These are phyloP conservation scores for Cyclura pinguis DNA, from an alignment of 2,797 vertebrate genomes.

Conservation along the genomic window DNA sequence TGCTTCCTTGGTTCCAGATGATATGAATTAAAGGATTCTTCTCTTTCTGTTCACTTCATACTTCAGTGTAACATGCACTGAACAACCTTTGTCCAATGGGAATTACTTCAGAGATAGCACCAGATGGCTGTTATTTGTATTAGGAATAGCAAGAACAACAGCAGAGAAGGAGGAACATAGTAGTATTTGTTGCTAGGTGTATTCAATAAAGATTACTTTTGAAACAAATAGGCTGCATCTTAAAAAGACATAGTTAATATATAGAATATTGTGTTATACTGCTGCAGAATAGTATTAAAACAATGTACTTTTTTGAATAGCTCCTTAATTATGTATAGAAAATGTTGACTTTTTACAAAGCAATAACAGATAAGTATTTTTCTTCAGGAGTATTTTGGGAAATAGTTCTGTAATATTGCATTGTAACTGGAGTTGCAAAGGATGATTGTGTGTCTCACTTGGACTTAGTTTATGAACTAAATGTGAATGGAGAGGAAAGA, in stretches of 20 bases:
- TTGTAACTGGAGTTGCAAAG: background rate
- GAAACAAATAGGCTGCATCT: background rate
- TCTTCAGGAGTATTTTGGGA: background rate
- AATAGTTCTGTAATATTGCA: background rate
- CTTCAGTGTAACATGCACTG: background rate
- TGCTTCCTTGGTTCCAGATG: conserved; percentile 13
- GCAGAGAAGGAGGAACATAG: background rate
- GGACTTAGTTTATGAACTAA: background rate
- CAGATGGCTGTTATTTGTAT: conserved; percentile 53
- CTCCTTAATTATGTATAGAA: no score
- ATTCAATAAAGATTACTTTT: background rate
- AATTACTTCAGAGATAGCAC: conserved; percentile 40
- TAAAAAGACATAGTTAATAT: background rate
- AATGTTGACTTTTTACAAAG: background rate
- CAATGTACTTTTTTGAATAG: no score
- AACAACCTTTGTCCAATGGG: conserved; percentile 47
- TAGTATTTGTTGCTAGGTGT: conserved; percentile 7
- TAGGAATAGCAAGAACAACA: background rate
- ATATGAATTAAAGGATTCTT: conserved; percentile 11
- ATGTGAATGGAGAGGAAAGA: background rate
- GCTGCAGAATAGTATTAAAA: background rate
- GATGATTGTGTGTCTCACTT: background rate
- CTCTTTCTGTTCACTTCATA: background rate
- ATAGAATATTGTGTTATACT: conserved; percentile 3
- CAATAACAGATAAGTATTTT: background rate